A percentile compares a stretch with the other conserved stretches of the same genome.
These are phyloP conservation scores for Mustela lutreola DNA, from an alignment of 2,113 vertebrate genomes.

Conservation along the genomic window DNA sequence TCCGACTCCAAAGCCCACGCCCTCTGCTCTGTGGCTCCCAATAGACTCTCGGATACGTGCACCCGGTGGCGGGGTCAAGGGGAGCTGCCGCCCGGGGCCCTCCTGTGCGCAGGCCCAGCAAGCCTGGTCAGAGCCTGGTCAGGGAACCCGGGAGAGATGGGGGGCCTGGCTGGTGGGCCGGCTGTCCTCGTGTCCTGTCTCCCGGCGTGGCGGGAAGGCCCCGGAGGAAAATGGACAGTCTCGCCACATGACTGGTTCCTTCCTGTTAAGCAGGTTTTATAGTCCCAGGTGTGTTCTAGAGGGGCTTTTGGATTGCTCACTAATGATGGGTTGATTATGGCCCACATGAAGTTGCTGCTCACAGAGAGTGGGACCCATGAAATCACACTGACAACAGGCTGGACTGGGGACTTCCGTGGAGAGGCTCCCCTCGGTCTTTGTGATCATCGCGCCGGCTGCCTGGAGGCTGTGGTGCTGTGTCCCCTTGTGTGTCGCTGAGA, in stretches of 20 bases:
- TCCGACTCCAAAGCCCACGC: not conserved
- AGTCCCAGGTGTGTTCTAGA: not conserved
- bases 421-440: not conserved
- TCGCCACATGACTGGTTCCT: not conserved
- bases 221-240: not conserved
- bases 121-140: not conserved
- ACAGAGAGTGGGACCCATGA: not conserved
- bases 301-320: not conserved
- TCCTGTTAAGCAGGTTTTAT: not conserved
- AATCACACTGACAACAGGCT: not conserved
- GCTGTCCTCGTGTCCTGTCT: not conserved
- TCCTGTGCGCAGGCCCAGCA: not conserved
- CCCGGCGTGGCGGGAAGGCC: not conserved
- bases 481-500: not conserved
- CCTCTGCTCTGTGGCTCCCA: not conserved
- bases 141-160: not conserved
- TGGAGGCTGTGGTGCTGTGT: rapidly evolving
- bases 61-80: not conserved
- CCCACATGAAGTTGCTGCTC: not conserved
- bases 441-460: not conserved
- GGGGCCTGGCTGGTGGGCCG: not conserved
- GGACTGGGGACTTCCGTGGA: not conserved
- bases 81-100: not conserved
- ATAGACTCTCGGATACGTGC: not conserved
- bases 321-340: not conserved